Conservation (phyloP, 2,888 invertebrate genomes). For the Bimastos eiseni region DNA sequence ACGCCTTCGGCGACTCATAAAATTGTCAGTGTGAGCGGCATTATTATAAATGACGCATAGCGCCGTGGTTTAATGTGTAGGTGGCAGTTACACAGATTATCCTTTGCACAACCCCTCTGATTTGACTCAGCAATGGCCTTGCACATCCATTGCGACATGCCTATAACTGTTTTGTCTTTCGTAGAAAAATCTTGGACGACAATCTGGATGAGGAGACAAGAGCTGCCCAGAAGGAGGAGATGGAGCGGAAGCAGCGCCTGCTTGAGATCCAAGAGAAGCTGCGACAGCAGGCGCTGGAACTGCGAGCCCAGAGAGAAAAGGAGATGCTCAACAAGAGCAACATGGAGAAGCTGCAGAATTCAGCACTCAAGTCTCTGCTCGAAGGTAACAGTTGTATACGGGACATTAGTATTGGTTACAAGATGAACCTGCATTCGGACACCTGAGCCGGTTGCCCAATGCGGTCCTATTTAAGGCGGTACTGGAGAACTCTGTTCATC, state of each 20-base stretch:
- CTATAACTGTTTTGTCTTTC: background rate
- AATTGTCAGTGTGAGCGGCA: no score
- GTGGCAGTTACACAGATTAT: no score
- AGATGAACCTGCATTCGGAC: background rate
- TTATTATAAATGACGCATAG: no score
- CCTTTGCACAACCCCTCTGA: no score
- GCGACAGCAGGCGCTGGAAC: conserved; percentile 39
- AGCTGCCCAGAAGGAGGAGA: conserved; percentile 88
- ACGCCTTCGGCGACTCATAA: no score
- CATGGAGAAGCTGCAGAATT: conserved; percentile 39
- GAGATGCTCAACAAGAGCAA: conserved; percentile 28
- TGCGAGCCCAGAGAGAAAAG: conserved; percentile 39
- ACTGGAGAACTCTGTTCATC: no score
- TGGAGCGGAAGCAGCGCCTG: conserved; percentile 67
- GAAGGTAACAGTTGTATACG: conserved; percentile 49
- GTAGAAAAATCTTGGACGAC: conserved; percentile 87
- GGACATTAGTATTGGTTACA: background rate
- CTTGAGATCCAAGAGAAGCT: conserved; percentile 37
- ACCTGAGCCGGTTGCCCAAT: no score
- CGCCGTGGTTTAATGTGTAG: no score
- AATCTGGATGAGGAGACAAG: conserved; percentile 89
- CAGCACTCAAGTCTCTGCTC: conserved; percentile 57
- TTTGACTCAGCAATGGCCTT: no score
- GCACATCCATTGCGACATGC: background rate
- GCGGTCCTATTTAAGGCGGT: no score